Evolutionary conservation across 2,888 invertebrate genomes (phyloP).

Genomic region (Hydraecia micacea): DNA sequence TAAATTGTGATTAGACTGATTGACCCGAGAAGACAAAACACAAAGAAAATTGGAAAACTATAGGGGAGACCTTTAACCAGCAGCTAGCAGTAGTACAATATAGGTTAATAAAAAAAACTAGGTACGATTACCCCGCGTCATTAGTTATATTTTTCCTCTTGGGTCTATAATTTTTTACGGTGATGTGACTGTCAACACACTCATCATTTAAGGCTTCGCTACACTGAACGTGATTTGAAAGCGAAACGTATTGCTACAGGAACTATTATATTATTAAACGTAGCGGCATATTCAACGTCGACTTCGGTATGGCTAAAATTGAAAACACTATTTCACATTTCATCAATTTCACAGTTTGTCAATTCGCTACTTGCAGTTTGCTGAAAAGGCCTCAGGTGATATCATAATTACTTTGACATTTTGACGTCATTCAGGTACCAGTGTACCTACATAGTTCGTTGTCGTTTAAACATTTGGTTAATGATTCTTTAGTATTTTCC

Average conservation of each 20-base stretch:
- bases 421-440: not conserved
- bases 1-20: not conserved
- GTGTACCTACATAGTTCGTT: not conserved
- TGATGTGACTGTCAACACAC: not conserved
- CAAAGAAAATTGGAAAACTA: not conserved
- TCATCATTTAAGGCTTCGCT: not conserved
- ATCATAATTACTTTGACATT: not conserved
- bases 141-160: no score
- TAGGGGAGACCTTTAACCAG: no score
- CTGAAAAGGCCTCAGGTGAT: no score
- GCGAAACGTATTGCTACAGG: not conserved
- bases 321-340: not conserved
- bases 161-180: no score
- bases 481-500: constrained; percentile 6
- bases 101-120: not conserved
- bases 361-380: not conserved
- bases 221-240: not conserved
- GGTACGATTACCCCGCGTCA: no score
- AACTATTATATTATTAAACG: no score
- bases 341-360: not conserved
- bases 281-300: not conserved
- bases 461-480: not conserved
- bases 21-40: not conserved
- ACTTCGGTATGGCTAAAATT: not conserved
- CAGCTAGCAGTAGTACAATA: not conserved